Evolutionary conservation across 2,113 vertebrate genomes (phyloP).

Genomic region (Phalacrocorax carbo): DNA sequence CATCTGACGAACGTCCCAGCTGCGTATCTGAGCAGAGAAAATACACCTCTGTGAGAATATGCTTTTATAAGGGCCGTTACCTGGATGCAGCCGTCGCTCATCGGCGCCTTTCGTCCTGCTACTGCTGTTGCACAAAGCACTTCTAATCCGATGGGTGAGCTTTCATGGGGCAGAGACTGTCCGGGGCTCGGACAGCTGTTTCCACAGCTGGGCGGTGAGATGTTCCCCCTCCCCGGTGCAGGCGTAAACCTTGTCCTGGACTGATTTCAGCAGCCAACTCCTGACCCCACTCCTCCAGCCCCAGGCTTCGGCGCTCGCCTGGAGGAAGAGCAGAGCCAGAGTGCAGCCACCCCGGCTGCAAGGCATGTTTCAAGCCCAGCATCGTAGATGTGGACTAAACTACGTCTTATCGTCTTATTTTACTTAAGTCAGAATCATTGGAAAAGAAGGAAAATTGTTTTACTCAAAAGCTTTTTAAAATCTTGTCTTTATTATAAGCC

Average conservation of each 20-base stretch:
- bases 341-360: neutral
- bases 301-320: neutral
- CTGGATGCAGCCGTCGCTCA: neutral
- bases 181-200: accelerated
- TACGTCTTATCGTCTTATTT: neutral
- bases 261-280: neutral
- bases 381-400: neutral
- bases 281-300: neutral
- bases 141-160: neutral
- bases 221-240: neutral
- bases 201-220: neutral
- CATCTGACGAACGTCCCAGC: accelerated
- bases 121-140: neutral
- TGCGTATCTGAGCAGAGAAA: neutral
- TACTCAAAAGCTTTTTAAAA: neutral
- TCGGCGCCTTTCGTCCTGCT: neutral
- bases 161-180: neutral
- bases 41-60: neutral
- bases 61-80: neutral
- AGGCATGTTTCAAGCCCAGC: neutral
- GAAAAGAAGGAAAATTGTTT: neutral
- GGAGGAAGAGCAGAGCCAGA: neutral
- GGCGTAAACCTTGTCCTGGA: neutral
- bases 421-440: neutral
- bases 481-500: neutral